phyloP scores from a whole-genome alignment of 2,113 vertebrate genomes.

The Mola mola region DNA sequence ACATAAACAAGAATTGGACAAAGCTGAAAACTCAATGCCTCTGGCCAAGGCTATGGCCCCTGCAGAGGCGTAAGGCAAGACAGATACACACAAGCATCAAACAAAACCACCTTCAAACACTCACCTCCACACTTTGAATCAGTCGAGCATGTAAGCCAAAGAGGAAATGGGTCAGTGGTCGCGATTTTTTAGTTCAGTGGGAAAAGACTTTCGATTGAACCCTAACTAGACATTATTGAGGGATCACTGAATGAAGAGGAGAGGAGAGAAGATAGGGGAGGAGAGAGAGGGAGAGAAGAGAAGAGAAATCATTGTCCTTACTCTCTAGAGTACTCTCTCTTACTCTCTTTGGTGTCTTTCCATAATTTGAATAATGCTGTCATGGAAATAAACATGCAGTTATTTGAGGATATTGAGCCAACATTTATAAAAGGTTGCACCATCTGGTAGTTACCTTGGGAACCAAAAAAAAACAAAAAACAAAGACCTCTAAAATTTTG shows the following conservation, averaged over 20 bases:
- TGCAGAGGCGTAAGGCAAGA: too few species aligned
- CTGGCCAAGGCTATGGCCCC: too few species aligned
- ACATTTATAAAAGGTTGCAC: slow-evolving; percentile 25
- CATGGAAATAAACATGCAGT: slow-evolving; percentile 44
- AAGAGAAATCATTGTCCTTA: not conserved
- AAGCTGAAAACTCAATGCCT: too few species aligned
- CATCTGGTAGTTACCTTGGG: slow-evolving; percentile 39
- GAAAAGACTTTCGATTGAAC: slow-evolving; percentile 32
- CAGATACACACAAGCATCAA: not conserved
- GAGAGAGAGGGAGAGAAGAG: not conserved
- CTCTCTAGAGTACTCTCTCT: too few species aligned
- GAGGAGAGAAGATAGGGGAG: not conserved
- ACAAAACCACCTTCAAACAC: too few species aligned
- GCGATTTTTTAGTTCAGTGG: slow-evolving; percentile 46
- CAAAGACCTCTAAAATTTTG: slow-evolving; percentile 19
- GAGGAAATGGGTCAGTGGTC: slow-evolving; percentile 33
- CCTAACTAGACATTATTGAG: slow-evolving; percentile 18
- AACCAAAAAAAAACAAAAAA: not conserved
- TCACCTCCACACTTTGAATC: not conserved
- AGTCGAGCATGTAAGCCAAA: slow-evolving; percentile 27
- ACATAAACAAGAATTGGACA: too few species aligned
- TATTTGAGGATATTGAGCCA: slow-evolving; percentile 44
- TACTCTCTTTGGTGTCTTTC: slow-evolving; percentile 17
- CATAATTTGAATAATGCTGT: slow-evolving; percentile 34
- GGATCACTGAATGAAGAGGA: slow-evolving; percentile 20